phyloP scores from a whole-genome alignment of 2,797 vertebrate genomes.

The Oreochromis grahami region DNA sequence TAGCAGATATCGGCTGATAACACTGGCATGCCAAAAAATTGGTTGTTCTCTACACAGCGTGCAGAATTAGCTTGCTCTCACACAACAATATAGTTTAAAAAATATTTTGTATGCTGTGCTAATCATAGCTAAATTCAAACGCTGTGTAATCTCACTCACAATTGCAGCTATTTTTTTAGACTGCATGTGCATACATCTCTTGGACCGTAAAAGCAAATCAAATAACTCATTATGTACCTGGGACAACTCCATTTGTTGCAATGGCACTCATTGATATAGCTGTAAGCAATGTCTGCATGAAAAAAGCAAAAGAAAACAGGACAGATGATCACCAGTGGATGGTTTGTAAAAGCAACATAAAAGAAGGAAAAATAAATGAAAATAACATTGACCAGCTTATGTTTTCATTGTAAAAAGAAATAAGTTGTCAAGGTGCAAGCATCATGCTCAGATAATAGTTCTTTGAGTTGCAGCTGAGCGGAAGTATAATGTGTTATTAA shows the following conservation, averaged over 20 bases:
- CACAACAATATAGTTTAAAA: neutral
- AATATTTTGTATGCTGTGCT: neutral
- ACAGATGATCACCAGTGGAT: neutral
- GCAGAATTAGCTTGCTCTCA: fast-evolving
- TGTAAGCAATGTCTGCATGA: constrained; percentile 88
- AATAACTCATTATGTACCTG: constrained; percentile 74
- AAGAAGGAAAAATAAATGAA: neutral
- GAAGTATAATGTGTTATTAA: neutral
- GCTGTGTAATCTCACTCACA: neutral
- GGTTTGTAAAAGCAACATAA: neutral
- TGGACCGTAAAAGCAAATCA: neutral
- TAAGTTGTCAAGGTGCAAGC: neutral
- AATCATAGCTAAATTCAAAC: neutral
- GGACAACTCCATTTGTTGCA: constrained; percentile 95
- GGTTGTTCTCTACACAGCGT: fast-evolving
- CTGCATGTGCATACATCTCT: neutral
- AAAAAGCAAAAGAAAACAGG: neutral
- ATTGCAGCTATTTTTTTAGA: neutral
- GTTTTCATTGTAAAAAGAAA: neutral
- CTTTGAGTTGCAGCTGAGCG: neutral
- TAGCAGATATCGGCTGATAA: neutral
- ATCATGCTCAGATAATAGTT: neutral
- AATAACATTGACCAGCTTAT: neutral
- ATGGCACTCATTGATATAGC: constrained; percentile 99
- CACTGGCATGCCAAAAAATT: fast-evolving